Evolutionary conservation across 1,140 invertebrate species (phyloP).

Genomic region (Coenobita brevimanus): DNA sequence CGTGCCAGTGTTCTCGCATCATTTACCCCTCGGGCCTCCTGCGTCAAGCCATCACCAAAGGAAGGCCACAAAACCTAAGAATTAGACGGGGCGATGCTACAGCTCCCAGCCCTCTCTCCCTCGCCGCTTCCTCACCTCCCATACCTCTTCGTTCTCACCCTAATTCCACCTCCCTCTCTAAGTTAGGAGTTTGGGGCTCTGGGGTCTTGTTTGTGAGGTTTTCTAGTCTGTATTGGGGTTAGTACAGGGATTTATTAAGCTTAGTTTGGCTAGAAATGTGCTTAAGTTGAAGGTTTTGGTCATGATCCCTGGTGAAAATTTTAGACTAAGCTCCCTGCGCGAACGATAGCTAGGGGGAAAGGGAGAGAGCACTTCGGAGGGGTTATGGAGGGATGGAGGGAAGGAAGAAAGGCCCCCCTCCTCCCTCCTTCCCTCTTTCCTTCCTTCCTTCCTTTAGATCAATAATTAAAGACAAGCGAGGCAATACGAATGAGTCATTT

Average conservation of each 20-base stretch:
- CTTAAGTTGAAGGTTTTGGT: too few species aligned
- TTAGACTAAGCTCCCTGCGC: too few species aligned
- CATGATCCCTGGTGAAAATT: too few species aligned
- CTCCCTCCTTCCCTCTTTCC: constrained; percentile 17
- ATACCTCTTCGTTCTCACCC: neutral
- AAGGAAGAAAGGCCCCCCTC: neutral
- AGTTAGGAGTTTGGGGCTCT: too few species aligned
- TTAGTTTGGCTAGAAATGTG: too few species aligned
- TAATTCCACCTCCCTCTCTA: neutral
- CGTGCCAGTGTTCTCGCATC: constrained; percentile 44
- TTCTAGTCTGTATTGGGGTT: too few species aligned
- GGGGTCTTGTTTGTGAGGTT: too few species aligned
- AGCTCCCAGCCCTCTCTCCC: neutral
- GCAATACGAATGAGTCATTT: constrained; percentile 66
- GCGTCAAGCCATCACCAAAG: constrained; percentile 39
- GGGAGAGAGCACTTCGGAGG: too few species aligned
- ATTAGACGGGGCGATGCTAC: neutral
- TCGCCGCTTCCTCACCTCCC: neutral
- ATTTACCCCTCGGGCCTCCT: constrained; percentile 49
- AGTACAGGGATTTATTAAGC: too few species aligned
- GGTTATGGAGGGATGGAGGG: constrained; percentile 1
- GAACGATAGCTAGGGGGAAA: neutral
- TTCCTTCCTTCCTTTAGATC: constrained; percentile 56
- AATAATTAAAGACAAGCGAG: constrained; percentile 65
- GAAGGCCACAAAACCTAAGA: constrained; percentile 42